These are phyloP conservation scores for Gambelia wislizenii DNA, from an alignment of 2,797 vertebrate genomes.

Conservation along the genomic window DNA sequence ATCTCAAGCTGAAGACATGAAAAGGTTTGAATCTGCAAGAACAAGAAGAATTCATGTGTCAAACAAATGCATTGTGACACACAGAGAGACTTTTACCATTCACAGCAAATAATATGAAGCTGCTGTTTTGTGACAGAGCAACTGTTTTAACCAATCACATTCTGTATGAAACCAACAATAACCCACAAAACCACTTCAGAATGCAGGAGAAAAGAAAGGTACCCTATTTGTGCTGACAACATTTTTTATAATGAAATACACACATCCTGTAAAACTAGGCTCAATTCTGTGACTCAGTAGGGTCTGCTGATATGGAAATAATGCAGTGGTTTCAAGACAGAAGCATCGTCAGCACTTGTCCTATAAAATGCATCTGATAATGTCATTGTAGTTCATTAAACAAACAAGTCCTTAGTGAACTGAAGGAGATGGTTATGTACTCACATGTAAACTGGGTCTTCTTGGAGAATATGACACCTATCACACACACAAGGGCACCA, in stretches of 20 bases:
- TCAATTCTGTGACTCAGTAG: slow-evolving; percentile 33
- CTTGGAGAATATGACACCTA: background rate
- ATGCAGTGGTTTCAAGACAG: background rate
- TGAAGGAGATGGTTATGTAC: background rate
- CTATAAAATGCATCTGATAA: background rate
- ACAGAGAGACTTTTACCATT: background rate
- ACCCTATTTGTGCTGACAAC: slow-evolving; percentile 9
- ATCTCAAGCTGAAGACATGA: background rate
- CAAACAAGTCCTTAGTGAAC: background rate
- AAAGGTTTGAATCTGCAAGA: background rate
- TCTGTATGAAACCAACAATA: background rate
- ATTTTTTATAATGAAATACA: slow-evolving; percentile 39
- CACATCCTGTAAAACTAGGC: slow-evolving; percentile 32
- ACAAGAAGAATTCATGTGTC: background rate
- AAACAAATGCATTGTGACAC: slow-evolving; percentile 3
- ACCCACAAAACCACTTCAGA: slow-evolving; percentile 45
- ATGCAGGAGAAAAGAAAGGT: slow-evolving; percentile 22
- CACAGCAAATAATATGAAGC: background rate
- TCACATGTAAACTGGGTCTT: background rate
- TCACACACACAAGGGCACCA: background rate
- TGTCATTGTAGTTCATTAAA: background rate
- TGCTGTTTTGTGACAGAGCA: slow-evolving; percentile 11
- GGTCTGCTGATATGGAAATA: background rate
- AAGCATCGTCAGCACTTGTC: background rate
- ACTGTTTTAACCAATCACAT: slow-evolving; percentile 32